Evolutionary conservation across 2,797 vertebrate species (phyloP), one percentile per base, ranked within the genome.

Genomic region (Hippopotamyrus pictus): DNA sequence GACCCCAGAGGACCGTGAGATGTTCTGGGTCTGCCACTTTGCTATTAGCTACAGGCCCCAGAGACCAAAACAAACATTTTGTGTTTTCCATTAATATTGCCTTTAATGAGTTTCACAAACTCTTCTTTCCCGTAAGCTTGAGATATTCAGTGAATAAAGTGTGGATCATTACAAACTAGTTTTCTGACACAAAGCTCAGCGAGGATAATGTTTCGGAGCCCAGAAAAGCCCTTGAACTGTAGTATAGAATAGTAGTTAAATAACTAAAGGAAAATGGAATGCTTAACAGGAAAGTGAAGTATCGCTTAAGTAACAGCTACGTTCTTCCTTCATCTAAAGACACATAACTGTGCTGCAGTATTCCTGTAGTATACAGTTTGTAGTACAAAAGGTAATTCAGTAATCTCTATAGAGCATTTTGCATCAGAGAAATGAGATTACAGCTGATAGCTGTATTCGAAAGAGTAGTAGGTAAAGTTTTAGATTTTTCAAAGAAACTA

Each of bases 1-100:
- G 50, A 89, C 19, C n/a, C 59, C n/a, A 50, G 57, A 89, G 90
- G 91, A 88, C 90, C 76, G 11, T 46, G n/a, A 69, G 59, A 65
- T 48, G 41, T 57, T 65, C 87, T 44, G 87, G 57, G 59, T 22
- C 87, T 33, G 57, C 51, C 44, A 51, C 79, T n/a, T 22, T 83
- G 44, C 41, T 48, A 83, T 22, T 57, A 44, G 33, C 37, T 85
- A 50, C 48, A 53, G 48, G 48, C 83, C 69, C 46, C 25, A 53
- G 46, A 85, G 83, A 85, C n/a, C 46, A 29, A 25, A 85, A 51
- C 41, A 44, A 82, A 82, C 17, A 82, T 44, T 82, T 82, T 82
- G 41, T 19, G 76, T 46, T 82, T 85, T 50, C 48, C 9, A 8
- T 51, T 51, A 85, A 85, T 85, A 85, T 85, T 33, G 14, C 1